Base-by-base conservation (phyloP, 2,888 invertebrate species). In the Chirona hameri region DNA sequence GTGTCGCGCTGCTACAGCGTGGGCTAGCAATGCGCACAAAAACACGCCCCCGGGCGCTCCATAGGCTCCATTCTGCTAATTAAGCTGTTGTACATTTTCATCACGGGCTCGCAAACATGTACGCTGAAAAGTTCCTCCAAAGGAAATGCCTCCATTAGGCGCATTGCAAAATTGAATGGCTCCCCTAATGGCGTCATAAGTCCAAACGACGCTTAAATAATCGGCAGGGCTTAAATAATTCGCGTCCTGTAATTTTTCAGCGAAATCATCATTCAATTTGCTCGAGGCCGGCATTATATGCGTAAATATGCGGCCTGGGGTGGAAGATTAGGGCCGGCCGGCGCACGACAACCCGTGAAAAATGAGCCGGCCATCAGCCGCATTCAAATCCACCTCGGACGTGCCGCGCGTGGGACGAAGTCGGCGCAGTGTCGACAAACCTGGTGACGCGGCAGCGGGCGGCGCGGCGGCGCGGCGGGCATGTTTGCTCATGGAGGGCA, bases 61-160 rank as follows among this genome's bases (percentile, higher is more conserved):
- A 29, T 76, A 15, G 24, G 39, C 24, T 39, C 76, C 76, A 46
- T 46, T 46, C 76, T 24, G 76, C 76, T 76, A 76, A 76, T 76
- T 76, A 76, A 76, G 76, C 76, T 46, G 76, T 76, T 76, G 76
- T 76, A 76, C 76, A 76, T 46, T 39, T 76, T 21, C 39, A 76
- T 46, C 76, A 46, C 18, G 27, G 21, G 24, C 21, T 4, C 1
- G 76, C 39, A 76, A 76, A 76, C 46, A 76, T 76, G 21, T 39
- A 7, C 21, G 46, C 46, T 14, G 76, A 76, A 76, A 24, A 24
- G 14, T 46, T 24, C 24, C 76, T 24, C 39, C 39, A 24, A 46
- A 76, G 76, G 76, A 76, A 39, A 76, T 39, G 76, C 76, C 7
- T 39, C 76, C 76, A 76, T 76, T 46, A 76, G 76, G 39, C 24